These are phyloP conservation scores for Miichthys miiuy DNA, from an alignment of 2,797 vertebrate genomes.

Conservation along the genomic window DNA sequence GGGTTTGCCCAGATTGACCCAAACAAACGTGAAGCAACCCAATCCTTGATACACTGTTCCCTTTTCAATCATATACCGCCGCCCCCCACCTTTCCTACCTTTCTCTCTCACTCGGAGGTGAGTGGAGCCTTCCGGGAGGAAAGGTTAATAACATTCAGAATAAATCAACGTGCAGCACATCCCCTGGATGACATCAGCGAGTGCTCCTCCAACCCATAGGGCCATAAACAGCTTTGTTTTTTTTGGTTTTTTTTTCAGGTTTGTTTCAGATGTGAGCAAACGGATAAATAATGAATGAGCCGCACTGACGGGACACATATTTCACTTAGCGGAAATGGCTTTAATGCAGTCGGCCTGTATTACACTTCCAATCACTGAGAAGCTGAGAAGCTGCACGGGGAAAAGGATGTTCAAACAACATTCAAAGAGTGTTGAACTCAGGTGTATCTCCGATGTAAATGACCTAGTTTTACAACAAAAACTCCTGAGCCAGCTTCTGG, in stretches of 20 bases:
- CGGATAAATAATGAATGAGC: slow-evolving; percentile 86
- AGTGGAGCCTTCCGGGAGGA: slow-evolving; percentile 72
- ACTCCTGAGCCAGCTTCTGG: slow-evolving; percentile 43
- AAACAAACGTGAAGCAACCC: slow-evolving; percentile 66
- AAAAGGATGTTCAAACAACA: slow-evolving; percentile 68
- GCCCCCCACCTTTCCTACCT: slow-evolving; percentile 4
- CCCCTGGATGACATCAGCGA: slow-evolving; percentile 81
- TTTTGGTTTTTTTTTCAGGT: slow-evolving; percentile 64
- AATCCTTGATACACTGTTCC: slow-evolving; percentile 64
- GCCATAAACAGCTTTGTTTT: slow-evolving; percentile 78
- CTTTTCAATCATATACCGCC: slow-evolving; percentile 31
- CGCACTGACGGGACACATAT: slow-evolving; percentile 82
- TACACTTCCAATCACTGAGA: slow-evolving; percentile 74
- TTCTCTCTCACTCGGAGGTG: slow-evolving; percentile 57
- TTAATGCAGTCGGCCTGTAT: slow-evolving; percentile 82
- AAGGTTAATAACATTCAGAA: slow-evolving; percentile 83
- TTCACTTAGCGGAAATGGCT: slow-evolving; percentile 84
- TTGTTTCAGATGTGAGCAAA: slow-evolving; percentile 84
- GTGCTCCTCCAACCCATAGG: slow-evolving; percentile 71
- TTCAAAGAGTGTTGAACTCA: slow-evolving; percentile 71
- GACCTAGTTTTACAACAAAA: slow-evolving; percentile 72
- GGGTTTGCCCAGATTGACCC: slow-evolving; percentile 70
- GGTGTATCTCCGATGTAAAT: slow-evolving; percentile 64
- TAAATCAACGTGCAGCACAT: slow-evolving; percentile 77
- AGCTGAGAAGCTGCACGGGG: slow-evolving; percentile 55